A percentile compares a stretch with the other conserved stretches of the same genome.
These are phyloP conservation scores for Rhagonycha fulva DNA, from an alignment of 2,888 invertebrate genomes.

Conservation along the genomic window DNA sequence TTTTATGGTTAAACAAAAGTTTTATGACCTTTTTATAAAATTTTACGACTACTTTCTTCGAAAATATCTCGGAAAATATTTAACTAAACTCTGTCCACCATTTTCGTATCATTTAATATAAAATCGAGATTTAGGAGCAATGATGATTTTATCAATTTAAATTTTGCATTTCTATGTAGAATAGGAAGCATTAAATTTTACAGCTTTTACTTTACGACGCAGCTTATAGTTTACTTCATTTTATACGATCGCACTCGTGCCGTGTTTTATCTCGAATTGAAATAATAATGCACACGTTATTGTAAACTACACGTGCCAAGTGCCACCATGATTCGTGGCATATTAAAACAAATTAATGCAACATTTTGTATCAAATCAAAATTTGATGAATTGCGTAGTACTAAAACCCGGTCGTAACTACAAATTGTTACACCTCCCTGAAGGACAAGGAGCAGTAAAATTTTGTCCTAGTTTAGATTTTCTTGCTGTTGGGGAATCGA, in stretches of 20 bases:
- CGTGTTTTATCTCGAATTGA: slow-evolving; percentile 31
- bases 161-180: slow-evolving; percentile 14
- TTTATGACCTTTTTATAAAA: background rate
- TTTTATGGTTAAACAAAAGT: background rate
- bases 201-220: slow-evolving; percentile 38
- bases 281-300: slow-evolving; percentile 26
- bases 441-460: background rate
- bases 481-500: background rate
- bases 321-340: background rate
- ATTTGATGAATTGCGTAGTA: background rate
- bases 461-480: background rate
- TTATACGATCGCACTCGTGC: slow-evolving; percentile 28
- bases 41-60: background rate
- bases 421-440: background rate
- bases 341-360: background rate
- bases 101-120: slow-evolving; percentile 2
- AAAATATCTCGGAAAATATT: background rate
- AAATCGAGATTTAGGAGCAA: slow-evolving; percentile 7
- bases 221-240: slow-evolving; percentile 28
- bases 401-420: background rate
- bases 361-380: background rate
- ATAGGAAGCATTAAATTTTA: slow-evolving; percentile 40
- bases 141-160: slow-evolving; percentile 26
- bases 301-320: slow-evolving; percentile 19
- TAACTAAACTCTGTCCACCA: background rate